Evolutionary conservation across 2,888 invertebrate genomes (phyloP), one percentile per base, ranked within the genome.

Genomic region (Tupiocoris notatus): DNA sequence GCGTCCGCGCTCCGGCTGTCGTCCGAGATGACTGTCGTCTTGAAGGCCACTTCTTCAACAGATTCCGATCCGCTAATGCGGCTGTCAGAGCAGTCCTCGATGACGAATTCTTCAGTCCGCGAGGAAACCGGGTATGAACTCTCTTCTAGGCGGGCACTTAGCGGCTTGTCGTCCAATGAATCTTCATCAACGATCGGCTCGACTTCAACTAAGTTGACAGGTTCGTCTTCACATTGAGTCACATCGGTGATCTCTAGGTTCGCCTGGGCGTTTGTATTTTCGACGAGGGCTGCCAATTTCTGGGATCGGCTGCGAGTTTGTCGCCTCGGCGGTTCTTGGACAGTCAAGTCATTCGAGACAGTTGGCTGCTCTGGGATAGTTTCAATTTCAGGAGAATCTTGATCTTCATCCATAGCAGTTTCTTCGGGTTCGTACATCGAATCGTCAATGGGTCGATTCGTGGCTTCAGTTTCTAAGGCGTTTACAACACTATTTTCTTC

Each of bases 81-180:
- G 6, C 59, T 59, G 6, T 59, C 59, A 6, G n/a, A 9, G 59
- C 17, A 59, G 59, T 18, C 59, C 59, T 59, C 59, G n/a, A 59
- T 18, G 59, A 18, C 16, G 7, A 18, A 3, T 59, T 59, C 59
- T 59, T 59, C 59, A n/a, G n/a, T 64, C 62, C 2, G 62, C n/a
- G n/a, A 17, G 3, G 61, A 18, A 18, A 1, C 1, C 18, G 16
- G 61, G 6, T 2, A 18, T 2, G 9, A 3, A 12, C 39, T 17
- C 25, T 1, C n/a, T 18, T 18, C 65, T 7, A 67, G 67, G n/a
- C 67, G 17, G 22, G 57, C 1, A 23, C 67, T 67, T 2, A 57
- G 23, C 9, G 67, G 67, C 56, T 57, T 18, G 22, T 67, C 67
- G 22, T 67, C 67, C 16, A 57, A 22, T 7, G 67, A 67, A 54